Conservation (phyloP, 2,797 vertebrate genomes). For the Acomys russatus region DNA sequence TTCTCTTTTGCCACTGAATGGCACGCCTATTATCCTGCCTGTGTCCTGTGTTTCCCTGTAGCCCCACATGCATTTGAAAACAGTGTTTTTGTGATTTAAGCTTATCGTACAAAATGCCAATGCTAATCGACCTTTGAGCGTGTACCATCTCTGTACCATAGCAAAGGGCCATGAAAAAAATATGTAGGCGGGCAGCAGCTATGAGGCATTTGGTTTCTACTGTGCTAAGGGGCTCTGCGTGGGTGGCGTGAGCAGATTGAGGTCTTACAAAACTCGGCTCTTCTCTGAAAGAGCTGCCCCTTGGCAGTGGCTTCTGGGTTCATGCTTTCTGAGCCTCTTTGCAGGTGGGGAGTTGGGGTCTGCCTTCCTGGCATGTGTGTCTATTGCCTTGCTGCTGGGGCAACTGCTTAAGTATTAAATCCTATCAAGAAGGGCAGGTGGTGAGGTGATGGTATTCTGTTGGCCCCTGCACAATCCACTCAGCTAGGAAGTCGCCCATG, state of each 20-base stretch:
- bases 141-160: slow-evolving; percentile 9
- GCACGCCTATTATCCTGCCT: slow-evolving; percentile 73
- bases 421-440: background rate
- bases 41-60: slow-evolving; percentile 43
- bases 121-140: slow-evolving; percentile 52
- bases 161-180: slow-evolving; percentile 4
- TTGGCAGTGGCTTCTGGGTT: background rate
- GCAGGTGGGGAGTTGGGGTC: background rate
- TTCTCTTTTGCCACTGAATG: slow-evolving; percentile 80
- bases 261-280: slow-evolving; percentile 33
- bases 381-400: background rate
- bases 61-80: slow-evolving; percentile 60
- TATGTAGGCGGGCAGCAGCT: slow-evolving; percentile 10
- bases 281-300: background rate
- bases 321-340: background rate
- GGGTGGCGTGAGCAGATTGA: slow-evolving; percentile 74
- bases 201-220: slow-evolving; percentile 23
- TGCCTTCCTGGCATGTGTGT: background rate
- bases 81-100: slow-evolving; percentile 72
- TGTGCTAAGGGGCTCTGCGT: slow-evolving; percentile 42
- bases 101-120: slow-evolving; percentile 30
- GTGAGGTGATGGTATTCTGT: background rate
- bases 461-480: background rate
- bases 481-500: background rate
- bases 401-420: background rate